Conservation (phyloP, 2,797 vertebrate species). For the Chloroceryle amazona region DNA sequence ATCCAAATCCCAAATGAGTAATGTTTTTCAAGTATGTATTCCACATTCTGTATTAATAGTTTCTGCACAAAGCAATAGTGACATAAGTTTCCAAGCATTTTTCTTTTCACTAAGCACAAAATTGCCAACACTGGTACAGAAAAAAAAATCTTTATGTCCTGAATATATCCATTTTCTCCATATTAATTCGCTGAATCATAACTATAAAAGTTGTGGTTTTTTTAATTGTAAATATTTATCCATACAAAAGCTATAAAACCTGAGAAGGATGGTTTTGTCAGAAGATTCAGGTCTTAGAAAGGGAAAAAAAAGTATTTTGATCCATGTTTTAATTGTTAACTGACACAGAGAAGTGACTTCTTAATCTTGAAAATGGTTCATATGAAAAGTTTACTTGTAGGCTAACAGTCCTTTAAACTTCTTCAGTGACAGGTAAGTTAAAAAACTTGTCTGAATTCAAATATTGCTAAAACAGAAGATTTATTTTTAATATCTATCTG, state of each 20-base stretch:
- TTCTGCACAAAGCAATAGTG: background rate
- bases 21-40: background rate
- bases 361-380: background rate
- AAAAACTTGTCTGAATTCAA: background rate
- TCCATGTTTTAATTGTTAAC: background rate
- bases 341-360: background rate
- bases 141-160: background rate
- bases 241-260: background rate
- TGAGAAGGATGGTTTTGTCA: background rate
- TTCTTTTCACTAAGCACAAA: background rate
- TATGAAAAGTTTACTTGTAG: background rate
- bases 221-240: background rate
- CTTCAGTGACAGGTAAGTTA: background rate
- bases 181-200: background rate
- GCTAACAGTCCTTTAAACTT: background rate
- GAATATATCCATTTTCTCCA: background rate
- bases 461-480: background rate
- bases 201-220: background rate
- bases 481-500: background rate
- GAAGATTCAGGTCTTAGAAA: background rate
- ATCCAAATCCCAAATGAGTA: background rate
- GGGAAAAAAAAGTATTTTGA: background rate
- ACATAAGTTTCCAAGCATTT: background rate
- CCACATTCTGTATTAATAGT: background rate
- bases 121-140: background rate